phyloP scores from a whole-genome alignment of 2,113 vertebrate species.

The Ceyx margarethae region DNA sequence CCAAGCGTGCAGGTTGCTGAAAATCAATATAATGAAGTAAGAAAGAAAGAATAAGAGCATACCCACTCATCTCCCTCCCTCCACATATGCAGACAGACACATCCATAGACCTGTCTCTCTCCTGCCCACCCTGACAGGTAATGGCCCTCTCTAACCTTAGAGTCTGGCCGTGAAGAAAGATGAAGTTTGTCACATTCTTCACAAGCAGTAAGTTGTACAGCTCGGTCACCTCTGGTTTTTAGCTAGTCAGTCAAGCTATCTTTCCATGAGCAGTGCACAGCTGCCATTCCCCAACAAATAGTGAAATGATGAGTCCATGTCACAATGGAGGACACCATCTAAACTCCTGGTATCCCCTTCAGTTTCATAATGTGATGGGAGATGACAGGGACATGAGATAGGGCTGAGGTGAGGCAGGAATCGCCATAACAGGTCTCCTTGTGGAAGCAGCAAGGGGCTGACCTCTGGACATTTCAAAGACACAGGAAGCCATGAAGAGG shows the following conservation, averaged over 20 bases:
- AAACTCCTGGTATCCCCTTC: neutral
- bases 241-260: slow-evolving; percentile 40
- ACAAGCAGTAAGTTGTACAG: neutral
- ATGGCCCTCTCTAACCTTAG: slow-evolving; percentile 27
- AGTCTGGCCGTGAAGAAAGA: slow-evolving; percentile 39
- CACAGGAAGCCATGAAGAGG: neutral
- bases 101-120: slow-evolving; percentile 27
- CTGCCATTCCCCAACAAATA: slow-evolving; percentile 41
- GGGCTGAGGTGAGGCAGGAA: neutral
- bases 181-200: slow-evolving; percentile 58
- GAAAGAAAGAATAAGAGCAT: slow-evolving; percentile 27
- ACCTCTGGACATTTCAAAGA: neutral
- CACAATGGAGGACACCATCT: neutral
- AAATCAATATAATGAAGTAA: slow-evolving; percentile 43
- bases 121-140: slow-evolving; percentile 25
- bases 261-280: neutral
- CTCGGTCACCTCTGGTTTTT: slow-evolving; percentile 33
- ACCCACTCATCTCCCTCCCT: neutral
- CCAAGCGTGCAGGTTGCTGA: neutral
- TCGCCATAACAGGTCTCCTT: neutral
- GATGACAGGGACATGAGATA: slow-evolving; percentile 17
- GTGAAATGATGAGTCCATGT: slow-evolving; percentile 30
- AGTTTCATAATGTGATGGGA: neutral
- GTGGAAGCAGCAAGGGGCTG: neutral
- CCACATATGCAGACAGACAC: neutral